Evolutionary conservation across 2,113 vertebrate species (phyloP), one percentile per base, ranked within the genome.

Genomic region (Albula glossodonta): DNA sequence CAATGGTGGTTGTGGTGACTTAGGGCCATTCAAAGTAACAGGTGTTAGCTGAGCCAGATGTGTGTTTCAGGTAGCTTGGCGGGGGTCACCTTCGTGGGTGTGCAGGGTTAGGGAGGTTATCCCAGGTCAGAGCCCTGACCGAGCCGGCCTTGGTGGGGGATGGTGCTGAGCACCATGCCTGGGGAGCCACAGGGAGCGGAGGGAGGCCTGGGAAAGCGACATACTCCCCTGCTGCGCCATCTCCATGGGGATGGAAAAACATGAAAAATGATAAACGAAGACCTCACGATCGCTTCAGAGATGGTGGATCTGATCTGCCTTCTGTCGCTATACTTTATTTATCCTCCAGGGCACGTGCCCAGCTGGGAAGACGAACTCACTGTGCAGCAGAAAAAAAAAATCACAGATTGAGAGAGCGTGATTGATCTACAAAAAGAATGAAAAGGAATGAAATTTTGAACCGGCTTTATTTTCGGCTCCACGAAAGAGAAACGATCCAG

Each of bases 361-460:
- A 74, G 70, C 70, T 74, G 70, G 70, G 70, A 74, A 31, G 70
- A 74, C 2, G n/a, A 31, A 31, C 0, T 5, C 17, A 66, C 0
- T 5, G 7, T 22, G 22, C 17, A 66, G 22, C 22, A 31, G 25
- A 74, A 74, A n/a, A 74, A n/a, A 74, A 25, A 74, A 25, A n/a
- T 74, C n/a, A 74, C 70, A 31, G 22, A 22, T n/a, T 25, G 8
- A 74, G 70, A 74, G 70, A 25, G 70, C 10, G 25, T 74, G 70
- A 74, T 31, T 74, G 70, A 74, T 74, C 70, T 74, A 31, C 70
- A 74, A 74, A 17, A 74, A 74, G 10, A 22, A 74, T 19, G n/a
- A n/a, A 74, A 74, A 74, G 70, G n/a, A 74, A 74, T n/a, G 70
- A 31, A 56, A 74, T 74, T n/a, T 74, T 74, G 70, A 74, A 74